These are phyloP conservation scores for Monochamus alternatus DNA, from an alignment of 2,888 invertebrate genomes.

Conservation along the genomic window DNA sequence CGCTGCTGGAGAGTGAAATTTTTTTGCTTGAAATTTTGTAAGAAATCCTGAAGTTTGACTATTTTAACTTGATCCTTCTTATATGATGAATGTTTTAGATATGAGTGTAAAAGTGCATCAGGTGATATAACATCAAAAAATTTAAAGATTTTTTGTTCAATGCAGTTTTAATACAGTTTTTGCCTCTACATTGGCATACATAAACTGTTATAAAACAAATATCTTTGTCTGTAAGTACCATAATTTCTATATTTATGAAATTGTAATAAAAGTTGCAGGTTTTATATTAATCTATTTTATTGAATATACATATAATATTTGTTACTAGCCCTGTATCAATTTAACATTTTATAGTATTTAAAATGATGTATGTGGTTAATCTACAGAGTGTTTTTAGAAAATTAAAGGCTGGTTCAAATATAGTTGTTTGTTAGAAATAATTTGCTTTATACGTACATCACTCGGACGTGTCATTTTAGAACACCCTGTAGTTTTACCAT, in stretches of 20 bases:
- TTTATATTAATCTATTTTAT: constrained; percentile 38
- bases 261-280: neutral
- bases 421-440: neutral
- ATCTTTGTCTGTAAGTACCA: neutral
- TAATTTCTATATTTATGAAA: neutral
- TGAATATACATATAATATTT: constrained; percentile 48
- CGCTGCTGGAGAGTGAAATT: too few relatives aligned
- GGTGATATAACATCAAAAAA: too few relatives aligned
- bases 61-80: too few relatives aligned
- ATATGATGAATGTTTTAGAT: too few relatives aligned
- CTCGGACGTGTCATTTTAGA: neutral
- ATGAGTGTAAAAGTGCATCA: too few relatives aligned
- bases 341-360: constrained; percentile 35
- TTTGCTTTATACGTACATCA: neutral
- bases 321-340: constrained; percentile 55
- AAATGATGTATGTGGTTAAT: constrained; percentile 19
- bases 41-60: too few relatives aligned
- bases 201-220: too few relatives aligned
- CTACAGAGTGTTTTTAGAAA: constrained; percentile 21
- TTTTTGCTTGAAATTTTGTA: too few relatives aligned
- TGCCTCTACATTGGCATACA: too few relatives aligned
- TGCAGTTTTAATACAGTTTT: neutral
- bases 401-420: neutral
- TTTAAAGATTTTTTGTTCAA: neutral
- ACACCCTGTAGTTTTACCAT: constrained; percentile 35